Base-by-base conservation (phyloP, 2,888 invertebrate genomes). In the Spisula solida region DNA sequence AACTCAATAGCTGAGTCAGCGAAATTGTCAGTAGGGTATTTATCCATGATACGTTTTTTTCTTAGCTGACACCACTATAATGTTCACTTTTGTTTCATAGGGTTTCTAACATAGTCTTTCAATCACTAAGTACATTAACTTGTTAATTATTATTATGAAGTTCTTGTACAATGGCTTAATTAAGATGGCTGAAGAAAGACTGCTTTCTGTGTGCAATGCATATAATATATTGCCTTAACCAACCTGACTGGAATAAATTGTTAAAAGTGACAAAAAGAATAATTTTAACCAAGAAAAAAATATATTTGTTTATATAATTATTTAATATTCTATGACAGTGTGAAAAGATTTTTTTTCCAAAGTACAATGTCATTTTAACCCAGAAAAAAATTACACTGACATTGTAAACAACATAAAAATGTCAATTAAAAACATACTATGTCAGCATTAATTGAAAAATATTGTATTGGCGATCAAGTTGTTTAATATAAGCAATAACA, bases 1-100 rank as follows among this genome's bases (percentile, higher is more conserved):
- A 92, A 20, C 41, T 92, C 90, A 66, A 92, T 89, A n/a, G 89
- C 92, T 0, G 92, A 92, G 84, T 92, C 92, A 29, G 75, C 89
- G 1, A 90, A 56, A 14, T 79, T 56, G 48, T 87, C 87, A 31
- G 29, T 79, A 41, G 31, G 29, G 55, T 80, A 60, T 56, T 91
- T 92, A 66, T 91, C 90, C 92, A 92, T 92, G 51, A 51, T 51
- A 51, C 14, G 14, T 41, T 41, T 41, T 8, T 41, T 51, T 51
- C 10, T 51, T 5, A 16, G 1, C 51, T 51, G 51, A 16, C 51
- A 51, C 51, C 51, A 51, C 51, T 51, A 51, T 12, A 51, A 41
- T 41, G 51, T 16, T 51, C 51, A 51, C 51, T 51, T 51, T 51
- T 12, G 12, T 4, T 51, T 51, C 51, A 51, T 16, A 10, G 14